These are phyloP conservation scores for Threskiornis aethiopicus DNA, from an alignment of 2,797 vertebrate genomes.

Conservation along the genomic window DNA sequence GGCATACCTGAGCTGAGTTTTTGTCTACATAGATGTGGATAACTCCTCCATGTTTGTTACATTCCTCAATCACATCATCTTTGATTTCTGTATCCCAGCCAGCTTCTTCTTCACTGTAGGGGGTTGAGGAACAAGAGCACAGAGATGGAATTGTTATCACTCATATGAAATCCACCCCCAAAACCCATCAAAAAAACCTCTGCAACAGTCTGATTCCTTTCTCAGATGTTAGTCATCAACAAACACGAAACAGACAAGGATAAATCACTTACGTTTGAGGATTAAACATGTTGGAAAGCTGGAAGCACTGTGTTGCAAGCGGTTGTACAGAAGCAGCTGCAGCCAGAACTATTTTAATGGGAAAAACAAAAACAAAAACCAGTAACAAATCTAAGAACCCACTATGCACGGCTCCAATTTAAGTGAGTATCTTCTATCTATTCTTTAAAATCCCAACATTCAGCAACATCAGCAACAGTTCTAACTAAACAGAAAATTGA, in stretches of 20 bases:
- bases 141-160: neutral
- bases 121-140: neutral
- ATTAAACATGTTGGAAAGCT: conserved; percentile 98
- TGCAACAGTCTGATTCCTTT: neutral
- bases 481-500: neutral
- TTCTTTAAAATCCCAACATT: neutral
- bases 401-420: neutral
- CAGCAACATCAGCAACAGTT: neutral
- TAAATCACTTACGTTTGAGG: conserved; percentile 89
- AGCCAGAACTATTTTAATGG: conserved; percentile 67
- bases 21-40: conserved; percentile 97
- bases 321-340: conserved; percentile 88
- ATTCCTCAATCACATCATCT: conserved; percentile 97
- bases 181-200: neutral
- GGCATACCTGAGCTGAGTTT: conserved; percentile 91
- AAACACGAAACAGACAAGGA: neutral
- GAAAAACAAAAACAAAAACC: neutral
- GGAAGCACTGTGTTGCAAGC: conserved; percentile 95
- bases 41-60: conserved; percentile 96
- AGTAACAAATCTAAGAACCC: neutral
- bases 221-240: neutral
- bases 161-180: neutral
- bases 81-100: conserved; percentile 96
- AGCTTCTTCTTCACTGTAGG: conserved; percentile 86
- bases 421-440: neutral